Evolutionary conservation across 92 coral and sea anemone genomes (phyloP), one percentile per base, ranked within the genome.

Genomic region (Parazoanthus atlanticus): DNA sequence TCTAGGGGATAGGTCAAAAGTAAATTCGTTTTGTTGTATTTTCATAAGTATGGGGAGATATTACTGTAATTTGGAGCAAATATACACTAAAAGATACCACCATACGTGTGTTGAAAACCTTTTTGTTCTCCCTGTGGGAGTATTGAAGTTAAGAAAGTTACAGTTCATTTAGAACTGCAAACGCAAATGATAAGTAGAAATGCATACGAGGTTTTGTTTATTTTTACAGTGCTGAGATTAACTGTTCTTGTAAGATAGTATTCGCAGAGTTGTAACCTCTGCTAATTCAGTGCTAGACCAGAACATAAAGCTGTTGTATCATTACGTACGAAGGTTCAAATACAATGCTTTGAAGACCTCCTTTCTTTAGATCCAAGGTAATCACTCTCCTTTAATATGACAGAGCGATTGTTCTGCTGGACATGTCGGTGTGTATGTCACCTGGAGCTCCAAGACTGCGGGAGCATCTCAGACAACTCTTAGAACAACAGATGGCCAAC

Each of bases 401-500:
- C 86, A 97, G 99, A 91, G 98, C 95, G 71, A 95, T 95, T 54
- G 91, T 97, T 31, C 88, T 97, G 54, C 91, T 97, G 71, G 99
- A 97, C 89, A 93, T 92, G 94, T 97, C 98, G 26, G 96, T 97
- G 26, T 95, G 98, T 19, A 97, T 93, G 97, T 90, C 98, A 84
- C 94, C 98, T 28, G 98, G 98, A 32, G 88, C 92, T 15, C 88
- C 89, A 72, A 75, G 93, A 8, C 92, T 97, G 23, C 93, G 94
- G 52, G 94, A 97, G 82, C 95, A 95, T 86, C 92, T 97, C 64
- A 88, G 95, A 58, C 91, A 91, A 34, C 88, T 97, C 64, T 89
- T 97, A 26, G 99, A 97, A 81, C 99, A 97, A 69, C 99, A 97
- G 88, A 97, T 97, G 99, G 97, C 99, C 58, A 97, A 97, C 91